phyloP scores from a whole-genome alignment of 2,113 vertebrate genomes.

The Bettongia penicillata region DNA sequence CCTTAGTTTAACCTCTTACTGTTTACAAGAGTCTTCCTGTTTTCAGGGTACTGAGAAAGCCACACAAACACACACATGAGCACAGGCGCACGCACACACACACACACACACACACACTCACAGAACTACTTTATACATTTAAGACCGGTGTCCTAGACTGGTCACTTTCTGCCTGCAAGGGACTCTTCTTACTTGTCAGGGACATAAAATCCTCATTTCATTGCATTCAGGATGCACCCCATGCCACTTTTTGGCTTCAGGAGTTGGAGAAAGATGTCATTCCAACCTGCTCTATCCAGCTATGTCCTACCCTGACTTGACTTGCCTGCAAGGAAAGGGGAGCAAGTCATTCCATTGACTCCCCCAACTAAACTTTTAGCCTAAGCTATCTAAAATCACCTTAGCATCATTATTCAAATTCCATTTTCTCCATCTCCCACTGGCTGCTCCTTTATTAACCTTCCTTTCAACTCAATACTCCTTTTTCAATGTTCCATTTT shows the following conservation, averaged over 20 bases:
- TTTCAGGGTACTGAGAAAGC: neutral
- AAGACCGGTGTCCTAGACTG: neutral
- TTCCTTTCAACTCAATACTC: neutral
- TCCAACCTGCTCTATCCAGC: neutral
- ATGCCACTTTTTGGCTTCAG: neutral
- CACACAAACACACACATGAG: neutral
- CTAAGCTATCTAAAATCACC: neutral
- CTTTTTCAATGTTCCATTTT: neutral
- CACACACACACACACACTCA: neutral
- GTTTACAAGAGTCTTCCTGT: neutral
- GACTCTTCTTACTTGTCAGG: neutral
- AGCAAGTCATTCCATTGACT: neutral
- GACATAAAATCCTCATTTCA: neutral
- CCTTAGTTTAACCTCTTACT: neutral
- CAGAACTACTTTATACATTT: neutral
- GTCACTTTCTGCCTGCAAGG: no score
- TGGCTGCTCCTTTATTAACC: neutral
- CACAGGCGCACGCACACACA: no score
- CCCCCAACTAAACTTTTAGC: neutral
- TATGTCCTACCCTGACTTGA: neutral
- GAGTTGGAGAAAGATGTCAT: neutral
- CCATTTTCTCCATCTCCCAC: neutral
- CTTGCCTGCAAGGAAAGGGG: neutral
- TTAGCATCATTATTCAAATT: neutral
- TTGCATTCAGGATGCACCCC: neutral